Conservation (phyloP, 2,113 vertebrate species). For the Laticauda laticaudata region DNA sequence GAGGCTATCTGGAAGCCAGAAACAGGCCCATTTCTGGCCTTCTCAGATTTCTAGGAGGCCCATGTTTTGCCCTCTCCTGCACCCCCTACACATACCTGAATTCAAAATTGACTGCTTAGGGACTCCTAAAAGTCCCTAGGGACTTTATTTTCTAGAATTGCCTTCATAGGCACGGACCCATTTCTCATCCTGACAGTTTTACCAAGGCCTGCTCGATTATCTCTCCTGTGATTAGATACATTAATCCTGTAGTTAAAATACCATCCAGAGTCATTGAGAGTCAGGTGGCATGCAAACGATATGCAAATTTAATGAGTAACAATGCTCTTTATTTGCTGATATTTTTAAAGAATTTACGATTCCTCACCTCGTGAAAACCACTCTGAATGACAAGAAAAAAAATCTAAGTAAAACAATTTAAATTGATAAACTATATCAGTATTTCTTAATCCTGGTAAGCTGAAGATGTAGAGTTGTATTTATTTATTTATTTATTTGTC, state of each 20-base stretch:
- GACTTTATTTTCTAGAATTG: not conserved
- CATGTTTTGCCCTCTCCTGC: no score
- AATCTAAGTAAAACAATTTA: not conserved
- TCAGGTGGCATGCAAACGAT: not conserved
- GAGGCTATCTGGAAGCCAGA: no score
- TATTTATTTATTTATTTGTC: no score
- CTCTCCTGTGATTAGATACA: not conserved
- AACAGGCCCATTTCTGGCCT: no score
- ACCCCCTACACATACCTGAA: no score
- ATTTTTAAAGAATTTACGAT: not conserved
- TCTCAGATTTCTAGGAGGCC: no score
- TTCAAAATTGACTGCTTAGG: no score
- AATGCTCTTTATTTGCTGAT: not conserved
- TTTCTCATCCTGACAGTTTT: not conserved
- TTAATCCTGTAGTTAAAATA: not conserved
- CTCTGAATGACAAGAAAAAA: not conserved
- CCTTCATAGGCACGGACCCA: not conserved
- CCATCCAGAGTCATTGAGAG: not conserved
- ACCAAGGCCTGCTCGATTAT: not conserved
- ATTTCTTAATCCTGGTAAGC: not conserved
- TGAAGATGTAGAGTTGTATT: not conserved
- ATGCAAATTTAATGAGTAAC: not conserved
- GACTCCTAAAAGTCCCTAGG: no score
- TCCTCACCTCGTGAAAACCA: not conserved
- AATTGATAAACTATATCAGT: not conserved